A percentile compares a stretch with the other conserved stretches of the same genome.
phyloP scores from a whole-genome alignment of 2,113 vertebrate species.

The Albula goreensis region DNA sequence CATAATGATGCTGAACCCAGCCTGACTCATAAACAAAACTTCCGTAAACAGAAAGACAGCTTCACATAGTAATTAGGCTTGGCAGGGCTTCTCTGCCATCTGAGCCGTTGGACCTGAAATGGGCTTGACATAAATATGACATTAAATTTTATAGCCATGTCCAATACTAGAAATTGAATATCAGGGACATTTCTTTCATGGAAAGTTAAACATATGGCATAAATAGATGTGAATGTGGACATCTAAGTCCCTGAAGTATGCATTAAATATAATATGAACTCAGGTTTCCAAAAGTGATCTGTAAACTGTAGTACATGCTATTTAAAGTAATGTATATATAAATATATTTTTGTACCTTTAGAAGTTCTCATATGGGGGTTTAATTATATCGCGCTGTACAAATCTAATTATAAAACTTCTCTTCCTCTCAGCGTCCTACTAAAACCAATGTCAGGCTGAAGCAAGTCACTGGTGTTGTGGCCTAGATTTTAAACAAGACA shows the following conservation, averaged over 20 bases:
- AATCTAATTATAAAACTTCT: constrained; percentile 68
- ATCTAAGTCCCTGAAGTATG: background rate
- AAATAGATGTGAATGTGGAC: background rate
- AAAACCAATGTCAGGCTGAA: constrained; percentile 67
- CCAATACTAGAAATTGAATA: background rate
- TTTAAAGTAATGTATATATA: constrained; percentile 45
- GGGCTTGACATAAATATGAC: background rate
- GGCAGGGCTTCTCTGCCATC: too few relatives aligned
- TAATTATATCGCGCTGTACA: constrained; percentile 60
- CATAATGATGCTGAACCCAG: background rate
- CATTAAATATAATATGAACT: background rate
- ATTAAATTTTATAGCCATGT: background rate
- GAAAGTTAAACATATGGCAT: background rate
- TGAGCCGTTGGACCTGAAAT: too few relatives aligned
- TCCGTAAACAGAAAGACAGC: too few relatives aligned
- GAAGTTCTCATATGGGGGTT: constrained; percentile 52
- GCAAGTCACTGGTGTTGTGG: constrained; percentile 48
- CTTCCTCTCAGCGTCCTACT: constrained; percentile 61
- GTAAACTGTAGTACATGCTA: background rate
- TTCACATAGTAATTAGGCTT: too few relatives aligned
- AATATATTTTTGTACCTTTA: constrained; percentile 52
- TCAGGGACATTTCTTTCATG: background rate
- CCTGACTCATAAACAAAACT: too few relatives aligned
- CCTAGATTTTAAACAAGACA: constrained; percentile 54
- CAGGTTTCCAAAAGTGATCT: background rate